Percentiles rank a stretch among this genome's conserved stretches.
phyloP scores from a whole-genome alignment of 2,888 invertebrate species.

The Zeuzera pyrina region DNA sequence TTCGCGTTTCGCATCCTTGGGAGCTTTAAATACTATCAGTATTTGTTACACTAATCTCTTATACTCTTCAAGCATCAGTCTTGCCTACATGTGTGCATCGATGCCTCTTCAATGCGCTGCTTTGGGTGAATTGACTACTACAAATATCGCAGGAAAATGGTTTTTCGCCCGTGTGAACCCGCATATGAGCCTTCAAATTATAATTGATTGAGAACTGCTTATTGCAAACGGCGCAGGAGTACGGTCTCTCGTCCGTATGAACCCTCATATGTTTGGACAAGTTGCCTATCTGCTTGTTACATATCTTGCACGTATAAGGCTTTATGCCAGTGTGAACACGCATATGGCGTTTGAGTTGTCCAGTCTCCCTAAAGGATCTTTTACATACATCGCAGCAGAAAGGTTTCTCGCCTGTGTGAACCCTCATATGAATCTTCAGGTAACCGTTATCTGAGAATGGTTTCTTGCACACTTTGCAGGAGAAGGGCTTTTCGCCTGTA shows the following conservation, averaged over 20 bases:
- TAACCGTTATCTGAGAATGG: conserved; percentile 60
- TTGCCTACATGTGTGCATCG: conserved; percentile 26
- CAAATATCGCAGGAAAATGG: conserved; percentile 34
- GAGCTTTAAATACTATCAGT: no score
- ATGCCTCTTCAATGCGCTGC: conserved; percentile 37
- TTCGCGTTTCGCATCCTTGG: no score
- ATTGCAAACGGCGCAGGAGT: conserved; percentile 34
- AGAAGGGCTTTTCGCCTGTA: conserved; percentile 49
- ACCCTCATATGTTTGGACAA: conserved; percentile 53
- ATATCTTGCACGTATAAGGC: conserved; percentile 54
- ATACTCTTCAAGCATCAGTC: conserved; percentile 3
- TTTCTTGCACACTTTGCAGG: conserved; percentile 52
- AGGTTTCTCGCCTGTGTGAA: conserved; percentile 55
- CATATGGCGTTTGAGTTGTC: conserved; percentile 52
- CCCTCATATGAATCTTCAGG: conserved; percentile 55
- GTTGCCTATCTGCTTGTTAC: conserved; percentile 58
- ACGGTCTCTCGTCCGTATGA: conserved; percentile 42
- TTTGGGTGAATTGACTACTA: conserved; percentile 33
- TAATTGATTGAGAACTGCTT: conserved; percentile 42
- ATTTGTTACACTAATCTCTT: no score
- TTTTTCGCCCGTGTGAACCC: conserved; percentile 33
- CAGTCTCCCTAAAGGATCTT: conserved; percentile 46
- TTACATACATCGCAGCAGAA: conserved; percentile 50
- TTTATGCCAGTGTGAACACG: conserved; percentile 50
- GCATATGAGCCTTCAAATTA: conserved; percentile 43